A percentile compares a stretch with the other conserved stretches of the same genome.
phyloP scores from a whole-genome alignment of 1,140 invertebrate species.

The Euschistus heros region DNA sequence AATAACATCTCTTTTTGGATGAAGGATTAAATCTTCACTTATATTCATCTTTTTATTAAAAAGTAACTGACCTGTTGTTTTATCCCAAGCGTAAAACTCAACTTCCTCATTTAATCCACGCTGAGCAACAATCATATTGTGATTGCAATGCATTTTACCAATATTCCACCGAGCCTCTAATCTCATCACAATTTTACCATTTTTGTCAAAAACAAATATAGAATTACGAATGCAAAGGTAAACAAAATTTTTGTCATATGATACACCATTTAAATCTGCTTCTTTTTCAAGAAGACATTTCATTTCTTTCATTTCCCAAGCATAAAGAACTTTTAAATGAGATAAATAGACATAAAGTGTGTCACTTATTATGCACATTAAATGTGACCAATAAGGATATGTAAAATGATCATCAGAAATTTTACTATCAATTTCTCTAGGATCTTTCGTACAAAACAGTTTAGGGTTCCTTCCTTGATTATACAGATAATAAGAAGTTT shows the following conservation, averaged over 20 bases:
- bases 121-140: constrained; percentile 9
- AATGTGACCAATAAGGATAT: constrained; percentile 3
- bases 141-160: constrained; percentile 12
- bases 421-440: constrained; percentile 5
- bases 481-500: constrained; percentile 9
- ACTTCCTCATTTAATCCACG: constrained; percentile 1
- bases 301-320: constrained; percentile 17
- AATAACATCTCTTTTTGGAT: constrained; percentile 12
- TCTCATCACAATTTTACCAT: neutral
- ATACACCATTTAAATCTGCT: constrained; percentile 4
- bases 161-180: constrained; percentile 12
- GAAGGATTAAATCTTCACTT: constrained; percentile 7
- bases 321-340: constrained; percentile 8
- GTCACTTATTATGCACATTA: constrained; percentile 11
- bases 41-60: constrained; percentile 12
- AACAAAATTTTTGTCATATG: constrained; percentile 3
- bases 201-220: constrained; percentile 11
- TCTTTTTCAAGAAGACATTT: constrained; percentile 7
- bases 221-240: constrained; percentile 7
- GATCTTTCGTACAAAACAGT: neutral
- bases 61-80: constrained; percentile 6
- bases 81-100: constrained; percentile 10
- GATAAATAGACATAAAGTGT: constrained; percentile 11
- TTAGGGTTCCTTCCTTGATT: constrained; percentile 3
- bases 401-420: constrained; percentile 1